Percentiles rank a stretch among this genome's conserved stretches.
These are phyloP conservation scores for Phalacrocorax carbo DNA, from an alignment of 2,113 vertebrate species.

Conservation along the genomic window DNA sequence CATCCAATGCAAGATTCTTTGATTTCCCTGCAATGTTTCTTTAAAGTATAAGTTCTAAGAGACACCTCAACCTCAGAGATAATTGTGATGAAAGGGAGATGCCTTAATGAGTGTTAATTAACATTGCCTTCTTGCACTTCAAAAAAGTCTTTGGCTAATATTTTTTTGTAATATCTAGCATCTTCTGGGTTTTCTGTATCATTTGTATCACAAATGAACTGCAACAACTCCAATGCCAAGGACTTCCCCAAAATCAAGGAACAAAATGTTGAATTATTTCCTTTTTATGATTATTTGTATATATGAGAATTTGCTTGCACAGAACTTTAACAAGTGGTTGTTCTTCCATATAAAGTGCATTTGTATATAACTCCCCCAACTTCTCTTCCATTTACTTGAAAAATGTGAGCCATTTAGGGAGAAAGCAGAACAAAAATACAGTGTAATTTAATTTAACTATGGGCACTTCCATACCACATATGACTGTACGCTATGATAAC, in stretches of 20 bases:
- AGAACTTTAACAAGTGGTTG: neutral
- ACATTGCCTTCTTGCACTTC: neutral
- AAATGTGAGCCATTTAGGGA: neutral
- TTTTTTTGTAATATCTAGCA: neutral
- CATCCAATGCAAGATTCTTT: neutral
- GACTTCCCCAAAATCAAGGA: neutral
- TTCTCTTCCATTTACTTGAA: neutral
- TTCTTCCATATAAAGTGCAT: neutral
- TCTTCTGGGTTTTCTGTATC: neutral
- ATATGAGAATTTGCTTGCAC: neutral
- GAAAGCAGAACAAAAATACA: neutral
- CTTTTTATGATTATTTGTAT: neutral
- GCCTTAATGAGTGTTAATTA: neutral
- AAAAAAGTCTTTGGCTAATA: neutral
- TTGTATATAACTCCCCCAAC: neutral
- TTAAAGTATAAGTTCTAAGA: neutral
- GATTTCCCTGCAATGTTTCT: neutral
- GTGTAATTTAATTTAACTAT: neutral
- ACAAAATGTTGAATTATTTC: neutral
- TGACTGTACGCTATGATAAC: neutral
- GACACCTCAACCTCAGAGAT: neutral
- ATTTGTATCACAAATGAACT: neutral
- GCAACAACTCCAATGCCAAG: neutral
- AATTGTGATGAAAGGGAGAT: neutral
- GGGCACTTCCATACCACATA: neutral